Percentiles rank a stretch among this genome's conserved stretches.
phyloP scores from a whole-genome alignment of 2,888 invertebrate genomes.

The Oscheius sp. region DNA sequence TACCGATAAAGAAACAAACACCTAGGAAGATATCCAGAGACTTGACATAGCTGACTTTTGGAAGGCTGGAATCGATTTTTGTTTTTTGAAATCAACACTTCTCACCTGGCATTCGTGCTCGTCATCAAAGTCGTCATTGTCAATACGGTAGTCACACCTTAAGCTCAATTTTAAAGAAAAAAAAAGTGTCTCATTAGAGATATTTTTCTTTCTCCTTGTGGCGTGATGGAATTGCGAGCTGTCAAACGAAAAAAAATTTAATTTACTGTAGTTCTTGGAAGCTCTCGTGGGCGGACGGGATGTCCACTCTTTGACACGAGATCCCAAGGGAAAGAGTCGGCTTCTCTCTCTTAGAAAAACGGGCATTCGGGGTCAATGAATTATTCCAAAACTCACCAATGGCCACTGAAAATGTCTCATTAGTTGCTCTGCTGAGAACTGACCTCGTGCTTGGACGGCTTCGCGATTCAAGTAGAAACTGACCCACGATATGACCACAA shows the following conservation, averaged over 20 bases:
- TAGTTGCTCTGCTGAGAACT: too few species aligned
- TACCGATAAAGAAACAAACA: constrained; percentile 71
- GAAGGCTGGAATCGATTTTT: too few species aligned
- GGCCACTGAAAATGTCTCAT: too few species aligned
- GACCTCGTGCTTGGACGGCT: too few species aligned
- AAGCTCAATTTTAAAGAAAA: constrained; percentile 7
- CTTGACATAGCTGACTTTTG: constrained; percentile 71
- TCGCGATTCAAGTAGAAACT: neutral
- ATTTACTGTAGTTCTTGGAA: neutral
- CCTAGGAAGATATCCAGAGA: constrained; percentile 71
- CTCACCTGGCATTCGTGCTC: constrained; percentile 71
- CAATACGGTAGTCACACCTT: constrained; percentile 71
- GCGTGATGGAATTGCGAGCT: neutral
- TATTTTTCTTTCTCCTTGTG: neutral
- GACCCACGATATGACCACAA: constrained; percentile 70
- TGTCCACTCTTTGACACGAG: neutral
- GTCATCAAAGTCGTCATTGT: constrained; percentile 72
- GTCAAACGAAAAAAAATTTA: neutral
- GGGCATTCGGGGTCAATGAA: constrained; percentile 6
- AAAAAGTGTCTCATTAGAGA: neutral
- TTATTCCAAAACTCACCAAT: constrained; percentile 57
- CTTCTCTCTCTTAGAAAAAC: neutral
- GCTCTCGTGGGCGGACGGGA: neutral
- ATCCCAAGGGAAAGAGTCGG: neutral
- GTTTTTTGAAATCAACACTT: too few species aligned